These are phyloP conservation scores for Syndactyla subalaris DNA, from an alignment of 2,797 vertebrate genomes.

Conservation along the genomic window DNA sequence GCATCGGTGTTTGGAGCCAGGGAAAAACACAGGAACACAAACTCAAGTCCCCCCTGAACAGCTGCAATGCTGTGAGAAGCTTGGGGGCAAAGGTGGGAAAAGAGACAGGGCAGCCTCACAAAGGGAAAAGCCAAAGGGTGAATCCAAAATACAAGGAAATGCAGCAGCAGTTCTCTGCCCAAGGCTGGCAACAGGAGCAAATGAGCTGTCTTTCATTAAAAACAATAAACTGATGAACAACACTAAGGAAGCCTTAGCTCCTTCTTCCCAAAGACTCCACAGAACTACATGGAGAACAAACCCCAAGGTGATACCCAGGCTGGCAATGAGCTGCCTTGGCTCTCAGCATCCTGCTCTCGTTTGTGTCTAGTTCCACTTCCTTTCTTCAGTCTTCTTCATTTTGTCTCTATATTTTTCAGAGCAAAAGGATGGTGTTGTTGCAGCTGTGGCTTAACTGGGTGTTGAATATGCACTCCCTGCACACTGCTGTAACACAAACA, in stretches of 20 bases:
- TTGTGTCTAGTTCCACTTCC: neutral
- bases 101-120: neutral
- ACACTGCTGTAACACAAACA: neutral
- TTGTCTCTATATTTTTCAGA: neutral
- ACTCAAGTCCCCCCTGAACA: neutral
- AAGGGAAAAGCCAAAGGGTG: neutral
- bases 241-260: neutral
- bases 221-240: neutral
- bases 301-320: neutral
- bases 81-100: neutral
- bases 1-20: neutral
- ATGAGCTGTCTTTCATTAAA: neutral
- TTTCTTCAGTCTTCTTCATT: neutral
- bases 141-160: neutral
- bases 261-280: neutral
- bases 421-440: neutral
- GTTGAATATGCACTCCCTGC: neutral
- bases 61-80: neutral
- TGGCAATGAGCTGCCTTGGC: neutral
- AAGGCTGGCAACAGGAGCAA: neutral
- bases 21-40: neutral
- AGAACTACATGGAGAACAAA: neutral
- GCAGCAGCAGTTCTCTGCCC: neutral
- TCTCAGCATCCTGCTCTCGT: neutral
- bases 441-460: neutral